Evolutionary conservation across 2,888 invertebrate genomes (phyloP), one percentile per base, ranked within the genome.

Genomic region (Eudemis profundana): DNA sequence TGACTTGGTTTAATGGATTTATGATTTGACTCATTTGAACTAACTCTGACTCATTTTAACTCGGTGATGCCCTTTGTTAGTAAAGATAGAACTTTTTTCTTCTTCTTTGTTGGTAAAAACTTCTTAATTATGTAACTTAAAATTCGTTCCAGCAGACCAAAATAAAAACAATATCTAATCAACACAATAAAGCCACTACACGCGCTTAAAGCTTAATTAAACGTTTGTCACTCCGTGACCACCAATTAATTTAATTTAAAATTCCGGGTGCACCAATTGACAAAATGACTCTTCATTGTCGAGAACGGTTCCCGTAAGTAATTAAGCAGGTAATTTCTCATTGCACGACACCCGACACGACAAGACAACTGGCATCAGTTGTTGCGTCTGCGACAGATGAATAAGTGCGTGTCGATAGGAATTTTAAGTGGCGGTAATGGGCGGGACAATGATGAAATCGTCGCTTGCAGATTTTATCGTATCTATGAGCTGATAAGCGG

Each of bases 371-470:
- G 73, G 71, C 71, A 75, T 79, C 77, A 73, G 75, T 70, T 76
- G 78, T 76, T 74, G 71, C 73, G 70, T 68, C 65, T 70, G 66
- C 73, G 90, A 90, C 91, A 86, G 85, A 90, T 91, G 90, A 92
- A 90, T 92, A 89, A 89, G 87, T 87, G 86, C 78, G 84, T 87
- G 88, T 86, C 85, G 90, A 89, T 90, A 87, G 90, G 90, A 83
- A 85, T 88, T 87, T 89, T 89, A 90, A 90, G 87, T 85, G 84
- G 86, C 87, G 88, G 84, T 88, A 90, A 91, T 90, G 84, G 89
- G 87, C 89, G 89, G 90, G 86, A 91, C 91, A 91, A 90, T 88
- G 87, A 90, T 80, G 81, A 82, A 86, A 87, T 90, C 83, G 86
- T 85, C 83, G 82, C 81, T 76, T 74, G 76, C 75, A 85, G 90